These are phyloP conservation scores for Chascanopsetta lugubris DNA, from an alignment of 2,113 vertebrate genomes.

Conservation along the genomic window DNA sequence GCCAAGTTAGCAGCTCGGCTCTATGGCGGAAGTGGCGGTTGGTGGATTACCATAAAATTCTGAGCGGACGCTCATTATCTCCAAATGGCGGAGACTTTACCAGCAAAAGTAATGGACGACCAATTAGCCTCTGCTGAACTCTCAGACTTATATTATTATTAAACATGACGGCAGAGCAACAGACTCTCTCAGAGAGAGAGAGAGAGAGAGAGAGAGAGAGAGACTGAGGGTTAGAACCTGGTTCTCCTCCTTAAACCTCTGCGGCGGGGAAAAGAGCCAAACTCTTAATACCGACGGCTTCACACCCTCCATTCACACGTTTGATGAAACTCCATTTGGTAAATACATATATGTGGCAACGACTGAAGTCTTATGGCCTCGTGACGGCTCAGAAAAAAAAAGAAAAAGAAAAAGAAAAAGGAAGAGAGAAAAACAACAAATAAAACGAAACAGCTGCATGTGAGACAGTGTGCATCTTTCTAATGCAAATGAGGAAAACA, in stretches of 20 bases:
- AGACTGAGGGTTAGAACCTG: background rate
- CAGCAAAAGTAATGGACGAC: background rate
- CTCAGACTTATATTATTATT: background rate
- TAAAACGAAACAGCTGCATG: background rate
- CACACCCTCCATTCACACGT: background rate
- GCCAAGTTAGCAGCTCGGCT: background rate
- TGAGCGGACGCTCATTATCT: background rate
- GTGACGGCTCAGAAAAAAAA: background rate
- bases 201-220: background rate
- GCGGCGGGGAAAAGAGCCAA: too few relatives aligned
- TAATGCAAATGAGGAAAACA: constrained; percentile 23
- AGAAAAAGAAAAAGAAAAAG: background rate
- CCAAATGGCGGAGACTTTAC: background rate
- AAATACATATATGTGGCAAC: constrained; percentile 7
- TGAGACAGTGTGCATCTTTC: background rate
- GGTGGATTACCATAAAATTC: background rate
- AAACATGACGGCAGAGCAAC: constrained; percentile 6
- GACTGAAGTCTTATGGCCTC: background rate
- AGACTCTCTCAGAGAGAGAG: background rate
- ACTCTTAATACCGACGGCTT: background rate
- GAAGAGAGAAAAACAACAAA: background rate
- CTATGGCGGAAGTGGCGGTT: background rate
- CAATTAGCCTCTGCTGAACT: background rate
- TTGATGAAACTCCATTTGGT: background rate
- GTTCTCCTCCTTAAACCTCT: background rate